phyloP scores from a whole-genome alignment of 2,888 invertebrate genomes.

The Antheraea yamamai region DNA sequence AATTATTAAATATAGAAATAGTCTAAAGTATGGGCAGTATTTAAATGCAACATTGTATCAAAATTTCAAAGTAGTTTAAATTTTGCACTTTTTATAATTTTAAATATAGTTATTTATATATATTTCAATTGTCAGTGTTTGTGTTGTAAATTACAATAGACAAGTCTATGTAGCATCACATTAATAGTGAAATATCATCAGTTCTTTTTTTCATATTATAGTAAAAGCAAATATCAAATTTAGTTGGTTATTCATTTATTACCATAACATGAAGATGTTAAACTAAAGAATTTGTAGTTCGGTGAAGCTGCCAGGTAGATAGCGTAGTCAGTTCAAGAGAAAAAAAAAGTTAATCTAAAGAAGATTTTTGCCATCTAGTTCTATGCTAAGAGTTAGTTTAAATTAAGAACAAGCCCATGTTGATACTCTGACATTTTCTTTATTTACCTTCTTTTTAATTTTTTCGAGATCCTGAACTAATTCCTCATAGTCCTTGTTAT shows the following conservation, averaged over 20 bases:
- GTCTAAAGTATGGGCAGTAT: too few relatives aligned
- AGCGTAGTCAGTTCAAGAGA: too few relatives aligned
- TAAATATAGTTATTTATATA: too few relatives aligned
- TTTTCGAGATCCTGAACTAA: slow-evolving; percentile 86
- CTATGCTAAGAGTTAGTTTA: not conserved
- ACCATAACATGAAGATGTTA: too few relatives aligned
- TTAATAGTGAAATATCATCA: not conserved
- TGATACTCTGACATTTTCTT: not conserved
- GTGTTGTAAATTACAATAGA: not conserved
- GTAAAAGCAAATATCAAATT: not conserved
- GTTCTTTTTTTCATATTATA: not conserved
- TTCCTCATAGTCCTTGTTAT: slow-evolving; percentile 83
- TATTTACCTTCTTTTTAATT: slow-evolving; percentile 82
- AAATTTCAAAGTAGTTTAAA: too few relatives aligned
- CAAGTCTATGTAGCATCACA: not conserved
- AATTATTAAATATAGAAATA: too few relatives aligned
- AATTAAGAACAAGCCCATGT: not conserved
- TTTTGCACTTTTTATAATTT: too few relatives aligned
- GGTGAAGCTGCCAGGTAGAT: too few relatives aligned
- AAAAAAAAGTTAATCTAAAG: too few relatives aligned
- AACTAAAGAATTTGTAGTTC: too few relatives aligned
- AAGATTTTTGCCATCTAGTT: not conserved
- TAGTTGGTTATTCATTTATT: not conserved
- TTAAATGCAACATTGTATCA: too few relatives aligned
- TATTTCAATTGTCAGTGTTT: too few relatives aligned